Evolutionary conservation across 1,140 invertebrate genomes (phyloP), one percentile per base, ranked within the genome.

Genomic region (Tetramorium parvispinum): DNA sequence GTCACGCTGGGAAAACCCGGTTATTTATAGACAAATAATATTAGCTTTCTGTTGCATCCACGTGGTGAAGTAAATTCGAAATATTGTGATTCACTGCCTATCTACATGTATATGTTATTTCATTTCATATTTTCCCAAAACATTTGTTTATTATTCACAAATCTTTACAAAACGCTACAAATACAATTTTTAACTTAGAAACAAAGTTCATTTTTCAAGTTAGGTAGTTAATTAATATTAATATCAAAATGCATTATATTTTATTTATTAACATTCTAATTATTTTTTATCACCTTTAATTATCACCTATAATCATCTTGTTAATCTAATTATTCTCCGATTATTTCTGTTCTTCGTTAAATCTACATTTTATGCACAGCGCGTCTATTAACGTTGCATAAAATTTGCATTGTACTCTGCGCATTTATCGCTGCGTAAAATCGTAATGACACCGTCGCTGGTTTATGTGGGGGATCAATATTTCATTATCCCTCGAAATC

Each of bases 361-460:
- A 78, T 78, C 3, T 78, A 24, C 24, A 78, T 49, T 63, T 65
- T 65, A 65, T 78, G 11, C 57, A 11, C 24, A 8, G 18, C 37
- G 24, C 32, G 49, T 55, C 49, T 27, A 65, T 77, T 24, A 77
- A 16, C 10, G 57, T 10, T 40, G 63, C n/a, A 40, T 32, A 81
- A 53, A 68, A 57, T 70, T 24, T 71, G n/a, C 21, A 73, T 24
- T 24, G 37, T 63, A 18, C 37, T 77, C 13, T 16, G 32, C 5
- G 32, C 18, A 51, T 16, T n/a, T n/a, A 37, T 73, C 37, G 27
- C 49, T 7, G 27, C 71, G 49, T 75, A 75, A 75, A 75, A 75
- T 75, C 10, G 32, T 57, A 73, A 55, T 37, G 51, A 55, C 21
- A 76, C 16, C n/a, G 53, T n/a, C 27, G 18, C 10, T 3, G n/a